phyloP scores from a whole-genome alignment of 2,113 vertebrate genomes.

The Aspidoscelis tigris region DNA sequence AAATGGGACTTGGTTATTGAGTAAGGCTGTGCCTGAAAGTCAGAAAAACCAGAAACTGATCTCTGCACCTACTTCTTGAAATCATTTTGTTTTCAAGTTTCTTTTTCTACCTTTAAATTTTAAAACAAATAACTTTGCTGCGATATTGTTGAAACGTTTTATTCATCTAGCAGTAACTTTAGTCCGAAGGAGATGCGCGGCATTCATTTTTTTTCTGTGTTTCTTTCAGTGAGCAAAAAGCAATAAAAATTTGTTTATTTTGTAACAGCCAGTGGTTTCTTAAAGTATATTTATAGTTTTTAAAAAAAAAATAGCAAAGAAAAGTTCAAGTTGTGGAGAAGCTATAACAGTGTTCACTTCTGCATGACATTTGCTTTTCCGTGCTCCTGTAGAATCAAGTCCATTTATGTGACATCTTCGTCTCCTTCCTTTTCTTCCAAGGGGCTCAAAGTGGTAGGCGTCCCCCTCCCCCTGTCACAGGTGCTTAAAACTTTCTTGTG shows the following conservation, averaged over 20 bases:
- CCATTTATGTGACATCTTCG: neutral
- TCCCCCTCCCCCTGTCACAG: neutral
- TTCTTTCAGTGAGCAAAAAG: too few relatives aligned
- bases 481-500: too few relatives aligned
- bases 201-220: too few relatives aligned
- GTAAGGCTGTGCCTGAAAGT: constrained; percentile 20
- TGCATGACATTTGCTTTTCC: neutral
- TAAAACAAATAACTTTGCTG: neutral
- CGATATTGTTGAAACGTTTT: neutral
- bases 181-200: neutral
- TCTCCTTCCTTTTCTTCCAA: neutral
- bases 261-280: neutral
- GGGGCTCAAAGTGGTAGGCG: neutral
- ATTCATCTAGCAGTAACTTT: neutral
- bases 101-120: neutral
- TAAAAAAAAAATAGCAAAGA: neutral
- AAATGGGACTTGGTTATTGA: constrained; percentile 23
- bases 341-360: neutral
- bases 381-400: neutral
- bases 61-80: neutral
- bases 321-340: neutral
- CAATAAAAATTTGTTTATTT: neutral
- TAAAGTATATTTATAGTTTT: neutral
- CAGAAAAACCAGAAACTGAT: constrained; percentile 36
- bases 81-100: constrained; percentile 9